phyloP scores from a whole-genome alignment of 2,113 vertebrate genomes.

The Isichthys henryi region DNA sequence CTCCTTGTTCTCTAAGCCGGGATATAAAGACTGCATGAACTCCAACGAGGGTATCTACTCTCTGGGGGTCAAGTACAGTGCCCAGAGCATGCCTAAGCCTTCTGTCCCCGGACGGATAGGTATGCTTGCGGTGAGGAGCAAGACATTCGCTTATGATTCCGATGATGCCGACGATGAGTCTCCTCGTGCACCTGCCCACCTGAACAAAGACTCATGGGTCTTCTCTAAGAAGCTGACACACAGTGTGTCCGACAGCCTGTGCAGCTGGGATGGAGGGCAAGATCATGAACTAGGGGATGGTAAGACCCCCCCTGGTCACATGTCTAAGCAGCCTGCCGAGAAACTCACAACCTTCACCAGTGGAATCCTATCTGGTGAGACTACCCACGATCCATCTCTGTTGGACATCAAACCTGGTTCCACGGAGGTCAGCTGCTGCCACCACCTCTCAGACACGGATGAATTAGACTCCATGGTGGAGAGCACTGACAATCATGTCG shows the following conservation, averaged over 20 bases:
- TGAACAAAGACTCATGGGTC: slow-evolving; percentile 58
- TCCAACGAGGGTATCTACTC: slow-evolving; percentile 95
- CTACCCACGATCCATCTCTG: slow-evolving; percentile 44
- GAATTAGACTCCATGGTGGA: slow-evolving; percentile 68
- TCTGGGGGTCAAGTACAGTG: slow-evolving; percentile 69
- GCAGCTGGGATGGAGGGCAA: slow-evolving; percentile 65
- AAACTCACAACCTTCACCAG: slow-evolving; percentile 67
- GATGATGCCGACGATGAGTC: slow-evolving; percentile 74
- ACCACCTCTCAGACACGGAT: slow-evolving; percentile 68
- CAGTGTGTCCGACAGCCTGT: slow-evolving; percentile 78
- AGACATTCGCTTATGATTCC: slow-evolving; percentile 67
- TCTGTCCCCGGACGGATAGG: slow-evolving; percentile 39
- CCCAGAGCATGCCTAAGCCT: slow-evolving; percentile 54
- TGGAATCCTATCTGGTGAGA: slow-evolving; percentile 59
- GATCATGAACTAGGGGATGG: slow-evolving; percentile 43
- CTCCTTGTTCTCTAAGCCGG: slow-evolving; percentile 72
- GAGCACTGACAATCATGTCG: slow-evolving; percentile 57
- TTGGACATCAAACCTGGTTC: slow-evolving; percentile 46
- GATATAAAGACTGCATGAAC: slow-evolving; percentile 89
- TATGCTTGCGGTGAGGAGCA: slow-evolving; percentile 40
- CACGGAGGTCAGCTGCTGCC: slow-evolving; percentile 35
- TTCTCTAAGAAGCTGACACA: slow-evolving; percentile 65
- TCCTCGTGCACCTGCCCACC: slow-evolving; percentile 46
- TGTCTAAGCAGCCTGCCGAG: slow-evolving; percentile 70
- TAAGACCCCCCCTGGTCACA: slow-evolving; percentile 35